These are phyloP conservation scores for Ictalurus furcatus DNA, from an alignment of 2,113 vertebrate species.

Conservation along the genomic window DNA sequence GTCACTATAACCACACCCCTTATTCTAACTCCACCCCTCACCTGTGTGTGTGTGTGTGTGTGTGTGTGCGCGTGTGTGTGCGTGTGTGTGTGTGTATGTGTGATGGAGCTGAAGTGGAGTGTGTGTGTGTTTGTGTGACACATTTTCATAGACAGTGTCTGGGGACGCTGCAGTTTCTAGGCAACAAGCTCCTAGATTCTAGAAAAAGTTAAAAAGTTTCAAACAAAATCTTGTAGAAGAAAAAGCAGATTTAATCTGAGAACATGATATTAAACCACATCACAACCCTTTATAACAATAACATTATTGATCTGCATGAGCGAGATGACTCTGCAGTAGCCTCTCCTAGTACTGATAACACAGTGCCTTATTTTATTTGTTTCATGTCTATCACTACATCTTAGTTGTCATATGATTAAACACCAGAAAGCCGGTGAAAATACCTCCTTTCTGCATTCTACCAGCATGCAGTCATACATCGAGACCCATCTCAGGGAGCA, in stretches of 20 bases:
- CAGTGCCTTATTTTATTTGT: neutral
- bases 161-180: conserved; percentile 71
- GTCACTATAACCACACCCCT: no score
- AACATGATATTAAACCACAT: neutral
- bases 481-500: no score
- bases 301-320: neutral
- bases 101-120: no score
- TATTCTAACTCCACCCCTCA: no score
- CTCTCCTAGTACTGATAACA: neutral
- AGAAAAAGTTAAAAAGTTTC: conserved; percentile 58
- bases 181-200: conserved; percentile 70
- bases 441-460: no score
- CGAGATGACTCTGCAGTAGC: neutral
- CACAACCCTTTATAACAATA: neutral
- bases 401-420: neutral
- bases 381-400: neutral
- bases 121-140: neutral
- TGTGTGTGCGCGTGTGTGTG: neutral
- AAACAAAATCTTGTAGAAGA: neutral
- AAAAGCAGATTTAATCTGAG: neutral
- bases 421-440: neutral
- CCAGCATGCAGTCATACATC: no score
- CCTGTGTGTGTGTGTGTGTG: neutral
- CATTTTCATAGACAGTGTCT: conserved; percentile 45
- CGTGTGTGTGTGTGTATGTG: no score